phyloP scores from a whole-genome alignment of 2,113 vertebrate genomes.

The Gymnorhina tibicen region DNA sequence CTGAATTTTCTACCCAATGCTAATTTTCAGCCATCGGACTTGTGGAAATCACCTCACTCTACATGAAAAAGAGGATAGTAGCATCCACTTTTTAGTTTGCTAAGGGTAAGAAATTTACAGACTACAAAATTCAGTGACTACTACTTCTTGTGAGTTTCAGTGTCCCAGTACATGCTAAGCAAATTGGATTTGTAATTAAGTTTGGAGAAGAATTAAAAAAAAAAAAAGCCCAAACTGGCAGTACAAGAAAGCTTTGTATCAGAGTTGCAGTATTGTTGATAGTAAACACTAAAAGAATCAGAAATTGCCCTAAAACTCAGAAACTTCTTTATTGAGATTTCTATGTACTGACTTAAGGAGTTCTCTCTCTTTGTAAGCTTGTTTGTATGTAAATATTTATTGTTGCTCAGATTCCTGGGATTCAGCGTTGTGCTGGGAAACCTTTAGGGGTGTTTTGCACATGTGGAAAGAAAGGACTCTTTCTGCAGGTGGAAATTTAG shows the following conservation, averaged over 20 bases:
- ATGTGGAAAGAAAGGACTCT: not conserved
- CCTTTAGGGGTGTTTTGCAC: not conserved
- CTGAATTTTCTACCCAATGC: not conserved
- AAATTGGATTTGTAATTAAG: not conserved
- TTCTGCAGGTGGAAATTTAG: not conserved
- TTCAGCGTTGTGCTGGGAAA: not conserved
- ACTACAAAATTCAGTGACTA: not conserved
- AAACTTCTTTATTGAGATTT: not conserved
- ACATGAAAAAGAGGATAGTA: not conserved
- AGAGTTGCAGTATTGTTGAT: not conserved
- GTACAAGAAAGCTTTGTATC: not conserved
- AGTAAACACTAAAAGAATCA: not conserved
- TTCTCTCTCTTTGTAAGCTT: not conserved
- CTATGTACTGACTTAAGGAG: not conserved
- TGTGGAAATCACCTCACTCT: not conserved
- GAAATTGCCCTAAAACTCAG: not conserved
- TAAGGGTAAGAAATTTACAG: not conserved
- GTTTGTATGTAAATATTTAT: not conserved
- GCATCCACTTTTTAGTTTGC: not conserved
- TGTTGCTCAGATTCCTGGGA: not conserved
- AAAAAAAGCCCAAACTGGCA: not conserved
- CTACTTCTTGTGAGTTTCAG: not conserved
- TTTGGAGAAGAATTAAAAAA: not conserved
- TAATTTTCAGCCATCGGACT: not conserved
- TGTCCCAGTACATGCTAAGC: not conserved